A percentile compares a stretch with the other conserved stretches of the same genome.
phyloP scores from a whole-genome alignment of 2,888 invertebrate species.

The Sarcophaga rosellei region DNA sequence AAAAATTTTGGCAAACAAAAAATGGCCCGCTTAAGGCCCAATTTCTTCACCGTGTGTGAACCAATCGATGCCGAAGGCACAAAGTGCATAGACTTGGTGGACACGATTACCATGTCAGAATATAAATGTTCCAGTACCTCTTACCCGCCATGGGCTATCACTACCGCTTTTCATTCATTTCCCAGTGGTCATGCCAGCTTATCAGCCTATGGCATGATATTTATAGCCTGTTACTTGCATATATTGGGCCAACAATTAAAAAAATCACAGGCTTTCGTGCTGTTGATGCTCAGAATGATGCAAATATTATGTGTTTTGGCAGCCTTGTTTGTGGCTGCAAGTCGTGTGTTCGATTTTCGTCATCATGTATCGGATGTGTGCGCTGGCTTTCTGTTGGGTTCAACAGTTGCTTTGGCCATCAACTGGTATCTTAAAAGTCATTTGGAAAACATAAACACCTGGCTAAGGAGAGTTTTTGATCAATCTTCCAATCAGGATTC shows the following conservation, averaged over 20 bases:
- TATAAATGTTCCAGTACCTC: conserved; percentile 37
- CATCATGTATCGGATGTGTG: conserved; percentile 99
- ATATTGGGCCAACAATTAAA: neutral
- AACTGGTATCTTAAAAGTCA: conserved; percentile 28
- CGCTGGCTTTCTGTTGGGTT: conserved; percentile 77
- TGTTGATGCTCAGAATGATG: conserved; percentile 50
- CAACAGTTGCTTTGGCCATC: conserved; percentile 81
- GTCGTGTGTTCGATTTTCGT: conserved; percentile 96
- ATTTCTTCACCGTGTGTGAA: conserved; percentile 73
- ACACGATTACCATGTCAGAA: conserved; percentile 15
- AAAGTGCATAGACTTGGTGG: conserved; percentile 59
- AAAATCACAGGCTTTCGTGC: neutral
- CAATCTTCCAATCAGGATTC: neutral
- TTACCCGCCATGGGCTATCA: neutral
- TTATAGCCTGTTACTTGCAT: conserved; percentile 71
- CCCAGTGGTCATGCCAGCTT: conserved; percentile 75
- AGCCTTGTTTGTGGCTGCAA: conserved; percentile 92
- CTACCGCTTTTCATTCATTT: conserved; percentile 70
- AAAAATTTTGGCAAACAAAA: conserved; percentile 72
- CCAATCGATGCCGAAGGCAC: conserved; percentile 69
- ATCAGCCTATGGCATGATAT: conserved; percentile 73
- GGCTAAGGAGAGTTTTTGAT: neutral
- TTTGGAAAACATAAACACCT: conserved; percentile 20
- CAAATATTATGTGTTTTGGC: conserved; percentile 89
- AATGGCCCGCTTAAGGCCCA: conserved; percentile 74